Base-by-base conservation (phyloP, 2,888 invertebrate species). In the Stenichneumon culpator region DNA sequence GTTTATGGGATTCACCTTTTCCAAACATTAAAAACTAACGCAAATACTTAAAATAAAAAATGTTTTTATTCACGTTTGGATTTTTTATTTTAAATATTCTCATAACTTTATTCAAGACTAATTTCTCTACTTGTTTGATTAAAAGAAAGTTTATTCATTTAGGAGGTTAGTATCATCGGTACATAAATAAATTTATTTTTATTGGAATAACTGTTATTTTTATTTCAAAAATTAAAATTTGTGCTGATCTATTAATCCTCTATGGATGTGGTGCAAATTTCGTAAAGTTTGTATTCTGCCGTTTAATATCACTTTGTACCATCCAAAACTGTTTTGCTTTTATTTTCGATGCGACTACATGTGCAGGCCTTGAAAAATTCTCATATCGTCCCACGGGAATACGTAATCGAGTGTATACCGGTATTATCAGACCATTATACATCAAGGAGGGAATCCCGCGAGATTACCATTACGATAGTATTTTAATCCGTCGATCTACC, bases 401-500 rank as follows among this genome's bases (percentile, higher is more conserved):
- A 63, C 68, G 22, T 25, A 79, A 67, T 72, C 60, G 60, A 2
- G 47, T 67, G n/a, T 36, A 70, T 82, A 74, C 69, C 44, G 73
- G 36, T 70, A 19, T 22, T 22, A 75, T 25, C 22, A n/a, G 11
- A 65, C 32, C 22, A 82, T 68, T 36, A 54, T 67, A 52, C 47
- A 60, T 52, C 75, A 47, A 11, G 52, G 28, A 44, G 50, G 16
- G 19, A 50, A 63, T 47, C 28, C 32, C 4, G 36, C 0, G 22
- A 22, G 75, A 75, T 75, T 9, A 36, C 22, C 36, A 67, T 77
- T 52, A 50, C 50, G 67, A 67, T 65, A 52, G 36, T 16, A 36
- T 77, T 72, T 25, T 2, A 72, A 82, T 77, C 82, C 50, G 39
- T 60, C 52, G 72, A 79, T 79, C 74, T 72, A 50, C 19, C 47